phyloP scores from a whole-genome alignment of 1,140 invertebrate genomes.

The Ceratoteleas bidentatus region DNA sequence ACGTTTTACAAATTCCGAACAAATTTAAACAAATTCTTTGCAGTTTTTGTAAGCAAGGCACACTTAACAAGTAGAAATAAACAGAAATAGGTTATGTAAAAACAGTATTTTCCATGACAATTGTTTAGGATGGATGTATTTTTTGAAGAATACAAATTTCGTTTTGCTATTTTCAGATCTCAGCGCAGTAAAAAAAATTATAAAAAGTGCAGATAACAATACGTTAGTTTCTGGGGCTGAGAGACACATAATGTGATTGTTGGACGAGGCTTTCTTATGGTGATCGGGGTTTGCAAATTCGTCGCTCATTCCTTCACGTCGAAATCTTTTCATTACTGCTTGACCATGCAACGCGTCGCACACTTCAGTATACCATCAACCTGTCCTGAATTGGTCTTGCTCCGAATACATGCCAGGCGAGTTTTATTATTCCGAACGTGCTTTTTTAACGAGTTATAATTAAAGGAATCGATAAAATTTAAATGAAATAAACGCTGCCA shows the following conservation, averaged over 20 bases:
- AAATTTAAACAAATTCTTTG: background rate
- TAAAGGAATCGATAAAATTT: no score
- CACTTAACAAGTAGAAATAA: no score
- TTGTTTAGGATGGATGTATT: no score
- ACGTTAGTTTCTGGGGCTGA: no score
- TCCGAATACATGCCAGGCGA: conserved; percentile 26
- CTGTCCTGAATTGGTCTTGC: conserved; percentile 52
- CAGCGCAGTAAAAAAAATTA: no score
- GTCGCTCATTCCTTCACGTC: conserved; percentile 38
- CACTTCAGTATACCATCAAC: conserved; percentile 46
- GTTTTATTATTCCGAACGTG: background rate
- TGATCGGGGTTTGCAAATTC: conserved; percentile 15
- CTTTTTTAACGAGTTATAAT: background rate
- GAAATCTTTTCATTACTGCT: conserved; percentile 50
- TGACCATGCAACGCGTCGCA: conserved; percentile 32
- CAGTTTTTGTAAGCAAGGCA: background rate
- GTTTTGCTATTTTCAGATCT: no score
- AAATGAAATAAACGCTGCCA: no score
- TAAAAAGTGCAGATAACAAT: no score
- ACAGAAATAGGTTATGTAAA: no score
- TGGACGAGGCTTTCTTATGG: background rate
- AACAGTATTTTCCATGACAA: no score
- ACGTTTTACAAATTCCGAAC: background rate
- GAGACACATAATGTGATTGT: no score
- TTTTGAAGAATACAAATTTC: no score